Conservation (phyloP, 2,797 vertebrate genomes). For the Sebastes iracundus region DNA sequence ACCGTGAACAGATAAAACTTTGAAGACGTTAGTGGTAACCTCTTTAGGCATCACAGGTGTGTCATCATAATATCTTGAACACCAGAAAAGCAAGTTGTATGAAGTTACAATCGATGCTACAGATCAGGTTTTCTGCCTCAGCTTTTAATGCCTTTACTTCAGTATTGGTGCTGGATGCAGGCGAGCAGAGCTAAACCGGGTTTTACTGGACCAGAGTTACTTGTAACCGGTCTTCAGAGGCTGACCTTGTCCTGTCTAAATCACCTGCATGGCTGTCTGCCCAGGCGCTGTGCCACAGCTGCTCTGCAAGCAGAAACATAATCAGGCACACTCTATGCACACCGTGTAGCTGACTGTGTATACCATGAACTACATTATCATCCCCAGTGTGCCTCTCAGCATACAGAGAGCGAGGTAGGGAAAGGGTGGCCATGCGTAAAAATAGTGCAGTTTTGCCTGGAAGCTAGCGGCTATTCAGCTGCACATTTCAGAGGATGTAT, state of each 20-base stretch:
- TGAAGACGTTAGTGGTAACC: not conserved
- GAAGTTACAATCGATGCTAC: not conserved
- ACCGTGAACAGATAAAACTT: not conserved
- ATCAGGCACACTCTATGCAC: slow-evolving; percentile 24
- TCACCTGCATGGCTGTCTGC: slow-evolving; percentile 66
- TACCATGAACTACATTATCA: not conserved
- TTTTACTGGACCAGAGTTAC: not conserved
- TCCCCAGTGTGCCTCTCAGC: slow-evolving; percentile 3
- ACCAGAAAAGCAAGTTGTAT: not conserved
- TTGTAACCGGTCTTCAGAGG: slow-evolving; percentile 16
- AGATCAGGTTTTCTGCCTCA: not conserved
- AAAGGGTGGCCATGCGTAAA: not conserved
- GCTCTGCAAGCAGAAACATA: slow-evolving; percentile 57
- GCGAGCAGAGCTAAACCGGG: not conserved
- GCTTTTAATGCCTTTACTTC: not conserved
- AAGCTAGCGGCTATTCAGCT: not conserved
- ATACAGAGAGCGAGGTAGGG: not conserved
- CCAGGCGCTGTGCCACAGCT: slow-evolving; percentile 52
- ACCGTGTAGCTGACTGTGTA: slow-evolving; percentile 7
- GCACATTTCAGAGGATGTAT: not conserved
- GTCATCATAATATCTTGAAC: not conserved
- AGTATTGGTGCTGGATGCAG: not conserved
- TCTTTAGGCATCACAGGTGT: not conserved
- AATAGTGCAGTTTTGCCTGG: slow-evolving; percentile 23
- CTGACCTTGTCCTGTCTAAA: slow-evolving; percentile 69